A percentile compares a stretch with the other conserved stretches of the same genome.
phyloP scores from a whole-genome alignment of 2,113 vertebrate genomes.

The Elaphurus davidianus region DNA sequence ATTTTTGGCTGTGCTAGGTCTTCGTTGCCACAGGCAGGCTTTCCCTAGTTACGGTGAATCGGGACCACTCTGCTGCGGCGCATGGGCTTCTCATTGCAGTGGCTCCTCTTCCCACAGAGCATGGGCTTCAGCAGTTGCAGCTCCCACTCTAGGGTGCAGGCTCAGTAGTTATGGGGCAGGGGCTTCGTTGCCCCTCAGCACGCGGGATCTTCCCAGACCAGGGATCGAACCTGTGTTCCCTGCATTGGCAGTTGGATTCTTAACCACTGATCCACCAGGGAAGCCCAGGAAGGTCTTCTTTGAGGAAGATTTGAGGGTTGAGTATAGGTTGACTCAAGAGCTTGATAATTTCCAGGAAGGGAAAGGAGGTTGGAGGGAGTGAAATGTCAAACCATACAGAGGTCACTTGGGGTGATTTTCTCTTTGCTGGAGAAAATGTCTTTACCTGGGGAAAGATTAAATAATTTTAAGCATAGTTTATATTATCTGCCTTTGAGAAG shows the following conservation, averaged over 20 bases:
- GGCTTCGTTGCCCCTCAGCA: neutral
- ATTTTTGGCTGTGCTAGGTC: neutral
- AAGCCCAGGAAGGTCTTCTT: neutral
- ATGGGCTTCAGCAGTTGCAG: neutral
- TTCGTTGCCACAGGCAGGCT: neutral
- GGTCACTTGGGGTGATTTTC: neutral
- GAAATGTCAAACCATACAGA: neutral
- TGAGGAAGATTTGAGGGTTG: neutral
- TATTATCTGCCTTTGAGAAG: neutral
- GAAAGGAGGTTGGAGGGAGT: neutral
- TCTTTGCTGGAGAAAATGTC: neutral
- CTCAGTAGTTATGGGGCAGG: neutral
- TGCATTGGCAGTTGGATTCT: neutral
- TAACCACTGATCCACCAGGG: neutral
- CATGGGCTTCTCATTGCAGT: accelerated
- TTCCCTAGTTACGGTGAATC: accelerated
- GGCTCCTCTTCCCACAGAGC: accelerated
- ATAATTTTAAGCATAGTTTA: neutral
- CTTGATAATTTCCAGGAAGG: neutral
- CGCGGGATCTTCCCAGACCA: neutral
- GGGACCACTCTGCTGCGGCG: accelerated
- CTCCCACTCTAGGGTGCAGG: neutral
- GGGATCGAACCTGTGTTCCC: neutral
- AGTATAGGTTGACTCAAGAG: neutral
- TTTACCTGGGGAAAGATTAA: neutral